Percentiles rank a stretch among this genome's conserved stretches.
These are phyloP conservation scores for Oscheius sp. DNA, from an alignment of 1,140 invertebrate genomes.

Conservation along the genomic window DNA sequence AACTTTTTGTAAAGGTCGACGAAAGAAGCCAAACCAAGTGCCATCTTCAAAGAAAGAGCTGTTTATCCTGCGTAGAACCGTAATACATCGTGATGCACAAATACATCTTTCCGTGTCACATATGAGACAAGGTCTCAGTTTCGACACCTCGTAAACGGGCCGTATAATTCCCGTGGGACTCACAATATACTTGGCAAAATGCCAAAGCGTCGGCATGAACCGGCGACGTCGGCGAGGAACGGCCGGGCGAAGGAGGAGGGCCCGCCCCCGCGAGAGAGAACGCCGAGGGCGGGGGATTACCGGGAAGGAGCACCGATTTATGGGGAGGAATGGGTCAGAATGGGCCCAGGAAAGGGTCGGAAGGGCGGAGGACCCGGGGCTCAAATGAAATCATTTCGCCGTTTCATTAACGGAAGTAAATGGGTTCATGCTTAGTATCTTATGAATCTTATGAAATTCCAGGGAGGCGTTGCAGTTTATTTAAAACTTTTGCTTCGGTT, in stretches of 20 bases:
- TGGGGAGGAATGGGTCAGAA: background rate
- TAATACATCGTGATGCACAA: too few species aligned
- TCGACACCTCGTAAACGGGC: too few species aligned
- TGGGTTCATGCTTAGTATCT: too few species aligned
- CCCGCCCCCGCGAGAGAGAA: too few species aligned
- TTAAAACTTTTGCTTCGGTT: too few species aligned
- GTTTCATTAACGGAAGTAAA: too few species aligned
- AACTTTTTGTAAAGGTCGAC: background rate
- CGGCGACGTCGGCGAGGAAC: background rate
- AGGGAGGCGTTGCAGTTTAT: too few species aligned
- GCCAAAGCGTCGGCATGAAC: conserved; percentile 35
- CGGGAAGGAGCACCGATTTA: background rate
- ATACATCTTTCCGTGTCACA: too few species aligned
- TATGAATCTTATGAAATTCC: too few species aligned
- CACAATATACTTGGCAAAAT: conserved; percentile 37
- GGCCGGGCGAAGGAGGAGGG: background rate
- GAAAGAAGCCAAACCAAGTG: background rate
- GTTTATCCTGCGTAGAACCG: too few species aligned
- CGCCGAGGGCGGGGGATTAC: background rate
- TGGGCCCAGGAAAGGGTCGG: background rate
- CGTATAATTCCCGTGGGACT: background rate
- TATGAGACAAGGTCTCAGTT: too few species aligned
- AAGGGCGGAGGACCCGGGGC: background rate
- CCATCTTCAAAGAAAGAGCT: background rate
- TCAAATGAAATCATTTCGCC: background rate